Evolutionary conservation across 1,140 invertebrate genomes (phyloP).

Genomic region (Drosophila gunungcola): DNA sequence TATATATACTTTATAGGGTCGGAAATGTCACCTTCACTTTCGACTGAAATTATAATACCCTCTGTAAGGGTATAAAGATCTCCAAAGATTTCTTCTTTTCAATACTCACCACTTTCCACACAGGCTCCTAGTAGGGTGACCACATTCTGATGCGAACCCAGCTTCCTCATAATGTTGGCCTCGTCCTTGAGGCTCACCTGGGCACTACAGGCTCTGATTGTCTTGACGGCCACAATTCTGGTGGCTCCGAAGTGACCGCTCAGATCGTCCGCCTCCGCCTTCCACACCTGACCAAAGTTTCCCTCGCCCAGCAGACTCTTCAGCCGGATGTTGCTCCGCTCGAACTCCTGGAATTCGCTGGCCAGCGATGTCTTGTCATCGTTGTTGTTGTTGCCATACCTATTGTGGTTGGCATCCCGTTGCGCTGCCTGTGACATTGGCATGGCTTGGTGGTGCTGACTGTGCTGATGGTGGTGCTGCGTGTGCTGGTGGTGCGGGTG

Average conservation of each 20-base stretch:
- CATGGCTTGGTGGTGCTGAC: conserved; percentile 49
- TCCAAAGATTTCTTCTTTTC: not conserved
- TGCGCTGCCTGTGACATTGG: conserved; percentile 32
- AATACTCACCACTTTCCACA: conserved; percentile 89
- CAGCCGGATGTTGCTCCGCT: conserved; percentile 90
- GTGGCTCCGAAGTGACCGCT: conserved; percentile 91
- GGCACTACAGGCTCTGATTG: conserved; percentile 90
- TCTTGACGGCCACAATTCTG: conserved; percentile 92
- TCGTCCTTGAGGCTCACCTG: conserved; percentile 88
- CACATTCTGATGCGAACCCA: conserved; percentile 94
- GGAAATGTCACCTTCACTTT: too few relatives aligned
- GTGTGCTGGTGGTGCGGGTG: conserved; percentile 84
- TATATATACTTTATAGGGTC: too few relatives aligned
- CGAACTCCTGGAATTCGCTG: conserved; percentile 89
- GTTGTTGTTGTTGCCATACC: conserved; percentile 43
- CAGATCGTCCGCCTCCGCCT: conserved; percentile 92
- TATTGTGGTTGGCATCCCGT: conserved; percentile 76
- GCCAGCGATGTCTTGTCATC: conserved; percentile 75
- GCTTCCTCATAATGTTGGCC: conserved; percentile 94
- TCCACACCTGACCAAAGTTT: conserved; percentile 95
- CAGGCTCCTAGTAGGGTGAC: conserved; percentile 94
- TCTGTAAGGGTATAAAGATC: too few relatives aligned
- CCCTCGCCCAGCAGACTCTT: conserved; percentile 93
- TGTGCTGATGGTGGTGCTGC: conserved; percentile 52
- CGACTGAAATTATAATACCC: too few relatives aligned